phyloP scores from a whole-genome alignment of 2,888 invertebrate genomes.

The Celastrina argiolus region DNA sequence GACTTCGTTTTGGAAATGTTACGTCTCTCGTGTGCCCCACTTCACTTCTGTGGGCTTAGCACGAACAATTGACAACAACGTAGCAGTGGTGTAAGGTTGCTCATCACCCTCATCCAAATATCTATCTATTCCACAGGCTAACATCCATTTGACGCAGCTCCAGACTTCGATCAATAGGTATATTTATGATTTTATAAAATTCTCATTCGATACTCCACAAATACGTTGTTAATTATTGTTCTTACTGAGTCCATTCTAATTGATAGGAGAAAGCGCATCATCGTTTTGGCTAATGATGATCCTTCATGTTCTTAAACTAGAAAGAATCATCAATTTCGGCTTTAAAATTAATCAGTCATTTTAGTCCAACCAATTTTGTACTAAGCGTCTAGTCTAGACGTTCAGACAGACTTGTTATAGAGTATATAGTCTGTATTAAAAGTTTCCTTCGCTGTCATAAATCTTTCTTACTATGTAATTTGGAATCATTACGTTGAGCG shows the following conservation, averaged over 20 bases:
- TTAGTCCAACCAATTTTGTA: neutral
- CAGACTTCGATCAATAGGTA: too few relatives aligned
- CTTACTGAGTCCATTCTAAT: neutral
- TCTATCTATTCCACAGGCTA: too few relatives aligned
- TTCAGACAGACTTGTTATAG: neutral
- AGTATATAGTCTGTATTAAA: neutral
- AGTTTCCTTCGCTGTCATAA: neutral
- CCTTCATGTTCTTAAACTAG: neutral
- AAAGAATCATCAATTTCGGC: neutral
- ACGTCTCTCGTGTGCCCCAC: neutral
- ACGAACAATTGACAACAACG: too few relatives aligned
- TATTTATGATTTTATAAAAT: too few relatives aligned
- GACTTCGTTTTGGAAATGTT: neutral
- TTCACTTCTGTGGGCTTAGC: neutral
- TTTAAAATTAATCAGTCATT: neutral
- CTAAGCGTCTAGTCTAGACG: neutral
- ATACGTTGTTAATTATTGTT: too few relatives aligned
- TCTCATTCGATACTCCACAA: too few relatives aligned
- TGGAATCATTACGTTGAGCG: neutral
- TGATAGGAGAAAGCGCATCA: slow-evolving; percentile 12
- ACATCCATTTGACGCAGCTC: too few relatives aligned
- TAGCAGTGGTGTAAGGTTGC: too few relatives aligned
- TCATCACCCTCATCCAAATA: too few relatives aligned
- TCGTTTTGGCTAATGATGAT: slow-evolving; percentile 8
- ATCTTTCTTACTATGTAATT: neutral